Evolutionary conservation across 1,140 invertebrate species (phyloP).

Genomic region (Drosophila punjabiensis): DNA sequence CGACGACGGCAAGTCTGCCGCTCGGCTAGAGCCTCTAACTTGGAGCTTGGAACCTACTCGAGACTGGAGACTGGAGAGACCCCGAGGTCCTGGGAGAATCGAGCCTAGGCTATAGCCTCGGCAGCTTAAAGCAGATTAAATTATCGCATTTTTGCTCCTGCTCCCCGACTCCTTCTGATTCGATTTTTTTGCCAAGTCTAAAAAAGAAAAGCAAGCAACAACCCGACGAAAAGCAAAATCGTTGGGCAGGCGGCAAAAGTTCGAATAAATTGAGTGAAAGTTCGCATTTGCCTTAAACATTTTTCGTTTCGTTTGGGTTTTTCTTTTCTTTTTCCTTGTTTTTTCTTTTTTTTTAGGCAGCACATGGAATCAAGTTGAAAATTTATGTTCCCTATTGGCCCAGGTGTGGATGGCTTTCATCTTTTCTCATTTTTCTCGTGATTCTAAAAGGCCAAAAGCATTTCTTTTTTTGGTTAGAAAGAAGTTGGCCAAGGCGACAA

Average conservation of each 20-base stretch:
- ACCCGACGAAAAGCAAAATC: conserved; percentile 20
- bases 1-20: conserved; percentile 38
- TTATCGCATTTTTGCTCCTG: conserved; percentile 49
- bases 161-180: conserved; percentile 28
- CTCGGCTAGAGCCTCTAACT: conserved; percentile 11
- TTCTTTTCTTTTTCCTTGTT: conserved; percentile 7
- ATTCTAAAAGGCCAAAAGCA: not conserved
- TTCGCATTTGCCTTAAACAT: conserved; percentile 51
- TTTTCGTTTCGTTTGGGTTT: conserved; percentile 13
- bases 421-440: conserved; percentile 1
- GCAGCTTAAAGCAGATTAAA: conserved; percentile 57
- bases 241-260: conserved; percentile 48
- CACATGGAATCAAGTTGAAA: conserved; percentile 29
- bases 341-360: conserved; percentile 7
- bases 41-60: not conserved
- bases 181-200: conserved; percentile 39
- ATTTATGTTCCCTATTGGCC: conserved; percentile 36
- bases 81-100: conserved; percentile 26
- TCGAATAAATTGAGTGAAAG: conserved; percentile 64
- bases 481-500: conserved; percentile 7
- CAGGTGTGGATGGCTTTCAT: conserved; percentile 35
- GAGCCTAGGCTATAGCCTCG: conserved; percentile 7
- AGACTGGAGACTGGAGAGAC: not conserved
- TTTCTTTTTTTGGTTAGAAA: conserved; percentile 1
- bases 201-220: conserved; percentile 18